Conservation (phyloP, 2,113 vertebrate species). For the Apaloderma vittatum region DNA sequence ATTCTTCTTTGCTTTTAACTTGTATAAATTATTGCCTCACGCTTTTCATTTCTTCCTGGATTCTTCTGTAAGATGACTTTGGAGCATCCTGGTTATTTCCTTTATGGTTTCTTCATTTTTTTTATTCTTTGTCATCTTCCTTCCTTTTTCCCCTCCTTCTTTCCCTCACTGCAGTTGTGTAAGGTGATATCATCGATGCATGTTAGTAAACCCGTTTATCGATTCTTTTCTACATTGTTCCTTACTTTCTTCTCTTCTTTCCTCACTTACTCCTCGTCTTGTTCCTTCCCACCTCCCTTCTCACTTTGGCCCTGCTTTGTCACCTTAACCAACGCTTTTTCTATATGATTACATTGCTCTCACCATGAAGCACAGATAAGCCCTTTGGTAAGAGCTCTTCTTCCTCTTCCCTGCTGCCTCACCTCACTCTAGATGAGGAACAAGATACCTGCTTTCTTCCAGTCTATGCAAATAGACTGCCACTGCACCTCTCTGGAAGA, state of each 20-base stretch:
- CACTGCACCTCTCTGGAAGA: background rate
- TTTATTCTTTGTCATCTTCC: rapidly evolving
- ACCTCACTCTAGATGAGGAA: background rate
- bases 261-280: too few relatives aligned
- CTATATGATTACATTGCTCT: background rate
- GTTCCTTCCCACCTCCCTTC: too few relatives aligned
- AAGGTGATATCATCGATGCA: rapidly evolving
- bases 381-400: rapidly evolving
- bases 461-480: rapidly evolving
- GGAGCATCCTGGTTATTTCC: background rate
- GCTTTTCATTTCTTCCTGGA: too few relatives aligned
- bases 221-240: too few relatives aligned
- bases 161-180: too few relatives aligned
- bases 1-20: too few relatives aligned
- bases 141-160: background rate
- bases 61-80: too few relatives aligned
- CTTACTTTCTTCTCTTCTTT: background rate
- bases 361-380: rapidly evolving
- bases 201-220: rapidly evolving
- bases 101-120: rapidly evolving
- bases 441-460: background rate
- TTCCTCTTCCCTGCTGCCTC: rapidly evolving
- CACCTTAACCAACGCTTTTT: rapidly evolving
- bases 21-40: too few relatives aligned
- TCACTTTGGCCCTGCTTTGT: background rate